Evolutionary conservation across 2,888 invertebrate species (phyloP).

Genomic region (Nephrotoma flavescens): DNA sequence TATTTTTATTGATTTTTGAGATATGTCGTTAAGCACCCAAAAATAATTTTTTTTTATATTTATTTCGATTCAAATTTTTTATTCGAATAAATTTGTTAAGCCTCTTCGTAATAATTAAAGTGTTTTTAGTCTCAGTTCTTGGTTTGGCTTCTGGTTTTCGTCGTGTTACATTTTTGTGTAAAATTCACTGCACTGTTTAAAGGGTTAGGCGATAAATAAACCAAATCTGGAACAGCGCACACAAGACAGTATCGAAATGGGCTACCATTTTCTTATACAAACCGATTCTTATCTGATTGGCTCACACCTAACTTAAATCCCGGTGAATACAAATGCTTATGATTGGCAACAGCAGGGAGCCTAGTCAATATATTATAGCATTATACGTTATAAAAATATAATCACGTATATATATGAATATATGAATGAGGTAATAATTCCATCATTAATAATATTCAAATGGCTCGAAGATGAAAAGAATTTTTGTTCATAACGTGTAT

Average conservation of each 20-base stretch:
- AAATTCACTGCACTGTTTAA: too few species aligned
- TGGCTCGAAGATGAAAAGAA: not conserved
- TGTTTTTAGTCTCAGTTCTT: not conserved
- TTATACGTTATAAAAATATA: not conserved
- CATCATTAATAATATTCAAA: not conserved
- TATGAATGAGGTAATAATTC: not conserved
- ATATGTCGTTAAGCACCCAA: not conserved
- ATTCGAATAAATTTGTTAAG: not conserved
- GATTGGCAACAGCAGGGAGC: not conserved
- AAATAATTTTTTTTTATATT: not conserved
- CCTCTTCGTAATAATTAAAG: not conserved
- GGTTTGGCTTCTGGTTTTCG: not conserved
- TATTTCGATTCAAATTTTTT: not conserved
- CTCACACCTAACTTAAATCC: not conserved
- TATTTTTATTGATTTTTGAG: not conserved
- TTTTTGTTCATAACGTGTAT: not conserved
- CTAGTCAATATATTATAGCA: not conserved
- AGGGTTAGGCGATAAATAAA: not conserved
- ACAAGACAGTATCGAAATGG: not conserved
- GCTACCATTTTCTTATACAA: not conserved
- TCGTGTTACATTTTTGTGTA: not conserved
- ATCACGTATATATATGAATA: not conserved
- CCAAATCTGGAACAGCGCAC: not conserved
- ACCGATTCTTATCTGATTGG: not conserved
- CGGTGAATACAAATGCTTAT: not conserved